phyloP scores from a whole-genome alignment of 2,113 vertebrate species.

The Salminus brasiliensis region DNA sequence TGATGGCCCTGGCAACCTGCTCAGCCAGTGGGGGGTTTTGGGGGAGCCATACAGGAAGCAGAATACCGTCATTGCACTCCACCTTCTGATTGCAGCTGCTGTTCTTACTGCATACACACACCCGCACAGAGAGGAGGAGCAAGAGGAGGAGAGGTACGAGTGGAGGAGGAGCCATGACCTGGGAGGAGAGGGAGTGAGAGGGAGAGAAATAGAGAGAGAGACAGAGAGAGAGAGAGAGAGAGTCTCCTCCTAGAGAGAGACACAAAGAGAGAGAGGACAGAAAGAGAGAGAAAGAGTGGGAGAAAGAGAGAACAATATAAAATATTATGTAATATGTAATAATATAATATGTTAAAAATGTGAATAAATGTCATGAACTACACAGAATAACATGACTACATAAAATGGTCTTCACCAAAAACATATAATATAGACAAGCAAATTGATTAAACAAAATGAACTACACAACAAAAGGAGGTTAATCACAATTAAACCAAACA shows the following conservation, averaged over 20 bases:
- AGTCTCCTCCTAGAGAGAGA: background rate
- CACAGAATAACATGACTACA: too few species aligned
- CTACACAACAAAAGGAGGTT: too few species aligned
- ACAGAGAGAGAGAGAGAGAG: background rate
- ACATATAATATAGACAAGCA: too few species aligned
- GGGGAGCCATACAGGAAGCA: constrained; percentile 90
- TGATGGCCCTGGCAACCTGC: constrained; percentile 82
- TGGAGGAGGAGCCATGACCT: constrained; percentile 37
- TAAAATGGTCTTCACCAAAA: too few species aligned
- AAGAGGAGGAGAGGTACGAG: constrained; percentile 45
- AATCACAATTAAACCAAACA: too few species aligned
- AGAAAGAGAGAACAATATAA: background rate
- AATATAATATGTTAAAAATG: too few species aligned
- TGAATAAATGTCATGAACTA: too few species aligned
- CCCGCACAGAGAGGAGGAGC: constrained; percentile 50
- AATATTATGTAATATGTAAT: too few species aligned
- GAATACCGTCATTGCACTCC: constrained; percentile 80
- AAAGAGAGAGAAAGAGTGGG: background rate
- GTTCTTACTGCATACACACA: background rate
- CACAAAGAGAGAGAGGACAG: background rate
- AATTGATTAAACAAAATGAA: too few species aligned
- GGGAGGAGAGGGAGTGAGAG: background rate
- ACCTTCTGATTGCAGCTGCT: constrained; percentile 69
- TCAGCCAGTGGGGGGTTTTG: constrained; percentile 82
- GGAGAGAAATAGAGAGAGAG: constrained; percentile 2